Base-by-base conservation (phyloP, 2,888 invertebrate species). In the Scaptomyza reducta region DNA sequence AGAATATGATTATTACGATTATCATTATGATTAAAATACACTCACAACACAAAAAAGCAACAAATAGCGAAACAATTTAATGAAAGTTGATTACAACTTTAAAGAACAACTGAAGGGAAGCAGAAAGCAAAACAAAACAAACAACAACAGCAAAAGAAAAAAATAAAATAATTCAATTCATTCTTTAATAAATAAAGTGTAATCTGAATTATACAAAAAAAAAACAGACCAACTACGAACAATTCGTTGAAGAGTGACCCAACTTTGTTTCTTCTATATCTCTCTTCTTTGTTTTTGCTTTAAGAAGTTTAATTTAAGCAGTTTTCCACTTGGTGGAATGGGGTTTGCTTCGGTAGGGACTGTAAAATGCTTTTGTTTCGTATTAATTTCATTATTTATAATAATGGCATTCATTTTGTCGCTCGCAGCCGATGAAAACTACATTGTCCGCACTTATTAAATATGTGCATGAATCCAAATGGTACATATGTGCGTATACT, bases 181-280 rank as follows among this genome's bases (percentile, higher is more conserved):
- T 89, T 89, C 89, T 89, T 89, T 89, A 64, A 89, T 89, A 89
- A 64, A 89, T 89, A 89, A 89, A 89, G 74, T 89, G 88, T 89
- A 89, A 85, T 89, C 89, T 89, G 89, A 89, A 89, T 89, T 82
- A 89, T 83, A 85, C 71, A 79, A 72, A 74, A 58, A 60, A 68
- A 61, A 65, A 63, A 66, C 67, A 45, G 1, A n/a, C 7, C 66
- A 76, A 58, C 58, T 53, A 53, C 27, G 2, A 38, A 38, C 38
- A 40, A 68, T 65, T 7, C 18, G 25, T 55, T 51, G 42, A 54
- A 41, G 54, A 59, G 41, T 40, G 35, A 54, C 56, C 42, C 25
- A 42, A 29, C 6, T 22, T 9, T 18, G 13, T 27, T 44, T 56
- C 25, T 22, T 47, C 33, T 18, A 25, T 47, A 25, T 35, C 22